Conservation (phyloP, 2,797 vertebrate genomes). For the Hippocampus kuda region DNA sequence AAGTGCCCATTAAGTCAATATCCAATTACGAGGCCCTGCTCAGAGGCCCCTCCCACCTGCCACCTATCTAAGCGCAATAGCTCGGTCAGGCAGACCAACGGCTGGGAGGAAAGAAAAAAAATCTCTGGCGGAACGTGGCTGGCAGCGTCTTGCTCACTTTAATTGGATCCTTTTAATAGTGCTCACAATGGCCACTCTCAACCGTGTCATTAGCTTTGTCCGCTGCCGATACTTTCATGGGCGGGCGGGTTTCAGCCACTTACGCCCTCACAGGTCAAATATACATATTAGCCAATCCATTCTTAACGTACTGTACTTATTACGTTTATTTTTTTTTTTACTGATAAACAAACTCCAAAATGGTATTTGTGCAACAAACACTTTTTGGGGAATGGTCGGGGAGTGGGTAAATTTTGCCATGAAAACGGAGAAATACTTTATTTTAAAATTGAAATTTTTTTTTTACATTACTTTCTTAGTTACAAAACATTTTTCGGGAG, state of each 20-base stretch:
- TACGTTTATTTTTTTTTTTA: no score
- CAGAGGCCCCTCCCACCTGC: conserved; percentile 30
- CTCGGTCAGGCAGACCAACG: conserved; percentile 25
- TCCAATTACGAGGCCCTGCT: conserved; percentile 45
- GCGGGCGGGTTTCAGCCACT: conserved; percentile 59
- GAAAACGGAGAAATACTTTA: not conserved
- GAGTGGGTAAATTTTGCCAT: not conserved
- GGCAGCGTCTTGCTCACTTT: conserved; percentile 51
- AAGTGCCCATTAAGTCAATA: conserved; percentile 38
- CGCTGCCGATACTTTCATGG: not conserved
- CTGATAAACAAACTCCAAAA: no score
- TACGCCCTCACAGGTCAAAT: conserved; percentile 57
- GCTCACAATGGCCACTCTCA: conserved; percentile 58
- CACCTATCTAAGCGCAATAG: conserved; percentile 15
- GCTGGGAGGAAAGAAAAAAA: conserved; percentile 43
- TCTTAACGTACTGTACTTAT: no score
- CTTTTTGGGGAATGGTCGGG: not conserved
- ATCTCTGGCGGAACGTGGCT: conserved; percentile 40
- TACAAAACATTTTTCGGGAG: not conserved
- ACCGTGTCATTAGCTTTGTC: conserved; percentile 59
- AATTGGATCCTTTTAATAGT: conserved; percentile 67
- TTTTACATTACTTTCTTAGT: not conserved
- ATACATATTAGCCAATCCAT: conserved; percentile 25
- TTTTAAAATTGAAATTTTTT: not conserved
- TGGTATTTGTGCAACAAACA: no score